Base-by-base conservation (phyloP, 1,140 invertebrate genomes). In the Euwallacea fornicatus region DNA sequence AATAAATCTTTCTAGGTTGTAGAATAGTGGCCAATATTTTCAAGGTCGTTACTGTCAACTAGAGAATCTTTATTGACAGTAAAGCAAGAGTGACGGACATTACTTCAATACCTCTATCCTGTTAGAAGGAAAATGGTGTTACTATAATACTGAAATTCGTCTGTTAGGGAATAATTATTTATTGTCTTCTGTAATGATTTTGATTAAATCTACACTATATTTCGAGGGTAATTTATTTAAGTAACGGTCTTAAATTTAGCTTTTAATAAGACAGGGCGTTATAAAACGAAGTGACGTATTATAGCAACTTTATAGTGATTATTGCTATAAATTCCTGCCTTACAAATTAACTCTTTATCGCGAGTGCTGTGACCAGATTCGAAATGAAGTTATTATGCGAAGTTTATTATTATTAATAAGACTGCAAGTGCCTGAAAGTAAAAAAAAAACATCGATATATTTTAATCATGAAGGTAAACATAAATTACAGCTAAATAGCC, bases 381-480 rank as follows among this genome's bases (percentile, higher is more conserved):
- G 15, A 54, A 65, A 65, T 65, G 43, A 54, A 65, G 33, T 53
- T 65, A 65, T 65, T 54, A 65, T 43, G 59, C 63, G 13, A 15
- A 54, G 63, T 65, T 65, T 65, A 65, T 65, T 65, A 65, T 65
- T 54, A 65, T 65, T 65, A 65, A 65, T 63, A 63, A 44, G 13
- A 42, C 11, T 47, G 43, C 21, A 65, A 42, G 63, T 58, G 41
- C 54, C 53, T 56, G 58, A 66, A 66, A 58, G 42, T 3, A 33
- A 56, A 56, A 58, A 58, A 56, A 56, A 58, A 58, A 42, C 2
- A 7, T n/a, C n/a, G 46, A 63, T 44, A 43, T 66, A 66, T 58
- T 66, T 58, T 66, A 66, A 66, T 66, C 65, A 44, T 58, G 65
- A 46, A 44, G 10, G 65, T 44, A 66, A 66, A 58, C 65, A 66